phyloP scores from a whole-genome alignment of 2,888 invertebrate species.

The Phyllotreta cruciferae region DNA sequence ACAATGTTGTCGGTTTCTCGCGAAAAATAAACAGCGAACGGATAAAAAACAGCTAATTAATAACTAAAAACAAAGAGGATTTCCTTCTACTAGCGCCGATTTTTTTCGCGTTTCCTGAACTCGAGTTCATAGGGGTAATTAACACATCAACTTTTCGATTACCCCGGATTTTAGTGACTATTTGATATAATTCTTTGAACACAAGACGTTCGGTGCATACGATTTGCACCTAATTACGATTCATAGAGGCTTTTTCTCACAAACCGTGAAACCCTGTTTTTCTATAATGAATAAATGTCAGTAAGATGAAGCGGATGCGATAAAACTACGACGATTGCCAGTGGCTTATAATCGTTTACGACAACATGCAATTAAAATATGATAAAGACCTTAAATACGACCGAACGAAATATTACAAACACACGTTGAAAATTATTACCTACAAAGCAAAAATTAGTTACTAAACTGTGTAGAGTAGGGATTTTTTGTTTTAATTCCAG shows the following conservation, averaged over 20 bases:
- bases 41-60: neutral
- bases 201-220: slow-evolving; percentile 4
- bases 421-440: too few species aligned
- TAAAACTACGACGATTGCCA: slow-evolving; percentile 26
- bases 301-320: slow-evolving; percentile 32
- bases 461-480: too few species aligned
- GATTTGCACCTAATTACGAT: slow-evolving; percentile 15
- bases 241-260: slow-evolving; percentile 14
- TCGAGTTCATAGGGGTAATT: too few species aligned
- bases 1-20: slow-evolving; percentile 9
- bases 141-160: too few species aligned
- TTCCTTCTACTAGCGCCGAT: too few species aligned
- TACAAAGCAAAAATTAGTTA: too few species aligned
- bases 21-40: slow-evolving; percentile 1
- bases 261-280: slow-evolving; percentile 23
- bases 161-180: too few species aligned
- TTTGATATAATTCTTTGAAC: too few species aligned
- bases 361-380: slow-evolving; percentile 35
- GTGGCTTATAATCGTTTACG: slow-evolving; percentile 35
- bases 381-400: slow-evolving; percentile 25
- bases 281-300: slow-evolving; percentile 22
- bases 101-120: too few species aligned
- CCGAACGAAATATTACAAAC: neutral
- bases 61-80: too few species aligned
- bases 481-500: too few species aligned